Evolutionary conservation across 2,113 vertebrate species (phyloP), one percentile per base, ranked within the genome.

Genomic region (Zapornia atra): DNA sequence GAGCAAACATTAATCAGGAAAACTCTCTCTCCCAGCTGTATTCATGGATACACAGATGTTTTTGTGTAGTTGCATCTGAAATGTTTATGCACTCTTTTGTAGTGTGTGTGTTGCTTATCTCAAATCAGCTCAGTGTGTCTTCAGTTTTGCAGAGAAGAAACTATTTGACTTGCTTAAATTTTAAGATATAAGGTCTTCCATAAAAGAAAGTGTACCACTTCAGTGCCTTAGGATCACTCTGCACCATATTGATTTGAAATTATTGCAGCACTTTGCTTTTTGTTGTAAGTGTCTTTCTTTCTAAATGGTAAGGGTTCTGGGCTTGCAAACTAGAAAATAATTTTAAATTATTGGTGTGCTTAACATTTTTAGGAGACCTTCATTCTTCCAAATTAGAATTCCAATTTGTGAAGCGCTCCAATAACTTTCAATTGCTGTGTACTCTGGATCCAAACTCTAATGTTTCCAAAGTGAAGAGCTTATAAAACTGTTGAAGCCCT

Each of bases 371-470:
- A 97, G 92, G 92, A 96, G 91, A 90, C 48, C 69, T 97, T 97
- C 91, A 96, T 97, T 98, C 94, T 97, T 97, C 86, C 87, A 96
- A 96, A 97, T 97, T 97, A 94, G 77, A 97, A 97, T 96, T 97
- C 94, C 95, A 97, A 95, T 97, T 96, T 97, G 73, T 96, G 91
- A 97, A 97, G 94, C 4, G 1, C 85, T 97, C 79, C 91, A 97
- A 77, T 97, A 96, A 93, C 81, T 98, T 98, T 80, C 95, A 97
- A 96, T 96, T 97, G 88, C 89, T 96, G 40, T 95, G 72, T 88
- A 75, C 64, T 93, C 31, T 94, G 91, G 86, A 92, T 87, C 71
- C 76, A 91, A 90, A 87, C 42, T 72, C 68, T 90, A 72, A 61
- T 93, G 44, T 88, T 81, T 96, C 85, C 64, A 82, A 96, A 94